Percentiles rank a stretch among this genome's conserved stretches.
phyloP scores from a whole-genome alignment of 2,797 vertebrate species.

The Halcyon leucocephala region DNA sequence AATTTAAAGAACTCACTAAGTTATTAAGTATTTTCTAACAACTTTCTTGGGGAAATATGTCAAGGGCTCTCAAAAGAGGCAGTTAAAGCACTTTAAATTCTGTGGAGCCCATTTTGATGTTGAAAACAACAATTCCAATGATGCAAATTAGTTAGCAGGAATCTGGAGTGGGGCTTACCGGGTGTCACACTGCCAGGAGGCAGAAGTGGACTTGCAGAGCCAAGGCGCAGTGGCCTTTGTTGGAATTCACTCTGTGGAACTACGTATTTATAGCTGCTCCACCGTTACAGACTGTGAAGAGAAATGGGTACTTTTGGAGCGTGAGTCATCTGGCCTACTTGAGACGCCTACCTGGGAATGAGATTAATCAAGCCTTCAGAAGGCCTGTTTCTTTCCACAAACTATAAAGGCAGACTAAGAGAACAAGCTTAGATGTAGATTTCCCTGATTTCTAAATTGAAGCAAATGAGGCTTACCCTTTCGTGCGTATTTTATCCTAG shows the following conservation, averaged over 20 bases:
- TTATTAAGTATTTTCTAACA: not conserved
- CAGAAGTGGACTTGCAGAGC: not conserved
- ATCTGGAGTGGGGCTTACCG: not conserved
- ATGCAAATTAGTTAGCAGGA: not conserved
- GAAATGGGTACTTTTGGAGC: not conserved
- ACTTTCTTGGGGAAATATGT: not conserved
- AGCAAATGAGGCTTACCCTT: not conserved
- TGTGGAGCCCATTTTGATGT: not conserved
- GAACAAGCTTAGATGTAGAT: not conserved
- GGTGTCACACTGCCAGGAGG: not conserved
- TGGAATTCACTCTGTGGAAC: not conserved
- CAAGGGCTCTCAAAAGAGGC: not conserved
- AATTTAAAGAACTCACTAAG: not conserved
- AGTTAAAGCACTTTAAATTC: not conserved
- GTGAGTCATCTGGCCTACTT: not conserved
- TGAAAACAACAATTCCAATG: not conserved
- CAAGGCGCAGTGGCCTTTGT: not conserved
- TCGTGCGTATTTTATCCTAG: not conserved
- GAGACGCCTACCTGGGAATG: not conserved
- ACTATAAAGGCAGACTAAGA: not conserved
- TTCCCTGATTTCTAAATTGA: not conserved
- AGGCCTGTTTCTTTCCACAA: not conserved
- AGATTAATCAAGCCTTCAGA: not conserved
- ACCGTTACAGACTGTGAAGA: rapidly evolving
- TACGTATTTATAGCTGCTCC: not conserved